These are phyloP conservation scores for Stegostoma tigrinum DNA, from an alignment of 2,113 vertebrate genomes.

Conservation along the genomic window DNA sequence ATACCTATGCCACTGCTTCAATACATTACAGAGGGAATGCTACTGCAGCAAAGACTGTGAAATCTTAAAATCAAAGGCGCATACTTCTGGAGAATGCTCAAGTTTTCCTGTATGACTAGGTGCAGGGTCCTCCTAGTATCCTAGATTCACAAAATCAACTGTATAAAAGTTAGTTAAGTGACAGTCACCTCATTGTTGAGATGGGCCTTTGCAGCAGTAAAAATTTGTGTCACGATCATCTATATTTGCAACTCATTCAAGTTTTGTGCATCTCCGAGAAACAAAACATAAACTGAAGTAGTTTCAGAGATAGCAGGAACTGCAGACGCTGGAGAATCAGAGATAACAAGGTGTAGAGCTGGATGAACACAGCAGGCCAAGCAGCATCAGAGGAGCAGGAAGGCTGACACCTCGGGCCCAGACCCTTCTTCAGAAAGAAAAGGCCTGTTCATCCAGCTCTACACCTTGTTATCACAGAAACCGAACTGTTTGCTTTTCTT, in stretches of 20 bases:
- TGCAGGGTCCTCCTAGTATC: neutral
- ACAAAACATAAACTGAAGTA: neutral
- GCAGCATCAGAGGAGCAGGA: too few relatives aligned
- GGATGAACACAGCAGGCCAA: too few relatives aligned
- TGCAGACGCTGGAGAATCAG: too few relatives aligned
- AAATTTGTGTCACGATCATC: neutral
- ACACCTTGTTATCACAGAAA: neutral
- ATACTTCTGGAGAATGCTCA: neutral
- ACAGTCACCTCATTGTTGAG: neutral
- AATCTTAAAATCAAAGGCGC: neutral
- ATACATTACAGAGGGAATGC: too few relatives aligned
- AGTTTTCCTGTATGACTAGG: neutral
- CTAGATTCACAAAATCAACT: neutral
- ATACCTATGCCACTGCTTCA: neutral
- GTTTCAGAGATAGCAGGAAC: too few relatives aligned
- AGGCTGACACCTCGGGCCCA: too few relatives aligned
- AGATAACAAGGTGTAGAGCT: too few relatives aligned
- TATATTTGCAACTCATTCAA: neutral
- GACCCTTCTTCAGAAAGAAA: too few relatives aligned
- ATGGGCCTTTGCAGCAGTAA: neutral
- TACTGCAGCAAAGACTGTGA: neutral
- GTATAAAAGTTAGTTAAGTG: neutral
- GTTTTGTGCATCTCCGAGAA: neutral
- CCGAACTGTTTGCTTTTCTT: neutral
- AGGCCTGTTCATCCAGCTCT: too few relatives aligned